Conservation (phyloP, 1,140 invertebrate genomes). For the Batillaria attramentaria region DNA sequence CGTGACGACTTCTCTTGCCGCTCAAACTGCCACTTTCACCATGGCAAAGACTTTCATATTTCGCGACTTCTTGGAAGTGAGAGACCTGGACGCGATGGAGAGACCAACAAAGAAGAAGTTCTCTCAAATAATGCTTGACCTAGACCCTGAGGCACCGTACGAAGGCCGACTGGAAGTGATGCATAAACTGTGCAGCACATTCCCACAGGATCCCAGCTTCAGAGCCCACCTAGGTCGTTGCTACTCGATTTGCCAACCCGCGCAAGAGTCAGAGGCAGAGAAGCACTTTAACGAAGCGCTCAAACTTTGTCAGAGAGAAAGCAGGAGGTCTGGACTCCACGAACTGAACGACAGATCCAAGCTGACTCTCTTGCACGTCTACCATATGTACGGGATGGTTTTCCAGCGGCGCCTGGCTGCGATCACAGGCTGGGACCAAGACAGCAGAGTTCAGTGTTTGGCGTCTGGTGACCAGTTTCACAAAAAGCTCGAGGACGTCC, state of each 20-base stretch:
- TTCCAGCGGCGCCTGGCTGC: slow-evolving; percentile 23
- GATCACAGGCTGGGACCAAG: not conserved
- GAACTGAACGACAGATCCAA: slow-evolving; percentile 24
- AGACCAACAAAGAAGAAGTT: slow-evolving; percentile 33
- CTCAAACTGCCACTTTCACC: slow-evolving; percentile 30
- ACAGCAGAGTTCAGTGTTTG: too few relatives aligned
- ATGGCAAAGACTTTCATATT: slow-evolving; percentile 44
- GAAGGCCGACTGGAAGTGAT: slow-evolving; percentile 40
- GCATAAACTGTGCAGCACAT: slow-evolving; percentile 31
- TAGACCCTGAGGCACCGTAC: slow-evolving; percentile 41
- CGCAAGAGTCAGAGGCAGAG: slow-evolving; percentile 42
- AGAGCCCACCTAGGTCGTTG: slow-evolving; percentile 48
- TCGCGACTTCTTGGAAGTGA: slow-evolving; percentile 39
- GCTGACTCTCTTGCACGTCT: slow-evolving; percentile 39
- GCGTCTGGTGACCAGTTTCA: too few relatives aligned
- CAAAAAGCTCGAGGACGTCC: slow-evolving; percentile 19
- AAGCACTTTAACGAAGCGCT: slow-evolving; percentile 40
- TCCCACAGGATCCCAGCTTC: slow-evolving; percentile 47
- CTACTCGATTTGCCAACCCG: slow-evolving; percentile 40
- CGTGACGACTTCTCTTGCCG: not conserved
- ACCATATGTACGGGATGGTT: slow-evolving; percentile 47
- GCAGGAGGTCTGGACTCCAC: not conserved
- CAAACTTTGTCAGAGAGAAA: slow-evolving; percentile 30
- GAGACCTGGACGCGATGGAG: slow-evolving; percentile 23
- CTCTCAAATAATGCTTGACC: slow-evolving; percentile 41